These are phyloP conservation scores for Actenoides hombroni DNA, from an alignment of 2,113 vertebrate species.

Conservation along the genomic window DNA sequence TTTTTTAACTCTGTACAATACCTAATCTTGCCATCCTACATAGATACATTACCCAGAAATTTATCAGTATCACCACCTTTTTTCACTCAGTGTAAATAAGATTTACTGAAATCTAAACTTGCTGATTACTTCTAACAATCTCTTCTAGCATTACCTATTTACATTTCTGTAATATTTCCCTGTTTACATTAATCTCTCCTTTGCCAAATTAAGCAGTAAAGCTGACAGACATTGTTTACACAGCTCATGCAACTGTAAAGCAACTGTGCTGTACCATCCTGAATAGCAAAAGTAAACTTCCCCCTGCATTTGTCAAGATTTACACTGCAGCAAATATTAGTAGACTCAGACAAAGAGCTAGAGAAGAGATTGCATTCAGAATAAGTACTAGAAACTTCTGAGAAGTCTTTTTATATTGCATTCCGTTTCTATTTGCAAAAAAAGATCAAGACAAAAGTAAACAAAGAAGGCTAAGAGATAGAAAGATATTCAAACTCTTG, in stretches of 20 bases:
- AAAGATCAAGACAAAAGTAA: conserved; percentile 62
- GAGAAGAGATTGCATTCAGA: conserved; percentile 24
- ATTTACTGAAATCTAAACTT: not conserved
- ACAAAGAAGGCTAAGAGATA: conserved; percentile 4
- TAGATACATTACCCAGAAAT: not conserved
- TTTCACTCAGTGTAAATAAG: conserved; percentile 1
- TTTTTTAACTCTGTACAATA: not conserved
- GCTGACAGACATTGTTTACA: conserved; percentile 43
- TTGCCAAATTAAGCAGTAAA: conserved; percentile 50
- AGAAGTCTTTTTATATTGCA: conserved; percentile 39
- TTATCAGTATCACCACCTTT: not conserved
- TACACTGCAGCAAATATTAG: conserved; percentile 43
- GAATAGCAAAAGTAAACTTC: conserved; percentile 31
- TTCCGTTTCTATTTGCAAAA: conserved; percentile 52
- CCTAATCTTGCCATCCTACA: not conserved
- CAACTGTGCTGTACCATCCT: conserved; percentile 4
- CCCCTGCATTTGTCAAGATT: not conserved
- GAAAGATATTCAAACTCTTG: conserved; percentile 51
- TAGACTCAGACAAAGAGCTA: conserved; percentile 17
- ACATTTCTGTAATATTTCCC: conserved; percentile 11
- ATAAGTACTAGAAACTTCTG: conserved; percentile 60
- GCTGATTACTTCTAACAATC: not conserved
- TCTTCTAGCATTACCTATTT: not conserved
- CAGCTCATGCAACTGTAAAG: conserved; percentile 9
- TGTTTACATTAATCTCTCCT: conserved; percentile 26